A percentile compares a stretch with the other conserved stretches of the same genome.
Evolutionary conservation across 2,888 invertebrate genomes (phyloP).

Genomic region (Drosophila helvetica): DNA sequence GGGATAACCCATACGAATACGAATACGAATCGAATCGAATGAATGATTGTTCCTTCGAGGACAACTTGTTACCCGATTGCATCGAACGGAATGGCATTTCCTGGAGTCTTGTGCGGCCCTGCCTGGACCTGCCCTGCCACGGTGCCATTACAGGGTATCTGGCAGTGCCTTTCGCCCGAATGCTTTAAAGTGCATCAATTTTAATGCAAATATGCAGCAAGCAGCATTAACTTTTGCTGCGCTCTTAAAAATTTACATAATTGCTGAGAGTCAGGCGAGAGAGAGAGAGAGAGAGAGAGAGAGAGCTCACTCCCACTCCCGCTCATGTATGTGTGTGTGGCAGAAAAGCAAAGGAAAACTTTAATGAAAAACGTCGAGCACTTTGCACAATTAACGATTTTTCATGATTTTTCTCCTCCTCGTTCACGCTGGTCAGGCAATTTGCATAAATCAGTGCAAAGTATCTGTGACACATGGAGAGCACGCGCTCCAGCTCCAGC

Average conservation of each 20-base stretch:
- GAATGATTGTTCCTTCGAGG: no score
- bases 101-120: no score
- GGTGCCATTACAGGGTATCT: constrained; percentile 1
- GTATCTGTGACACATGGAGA: constrained; percentile 71
- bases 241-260: constrained; percentile 71
- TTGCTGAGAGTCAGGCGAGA: constrained; percentile 55
- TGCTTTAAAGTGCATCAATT: constrained; percentile 72
- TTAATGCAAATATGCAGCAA: constrained; percentile 71
- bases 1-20: not conserved
- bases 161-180: constrained; percentile 33
- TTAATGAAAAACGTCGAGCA: constrained; percentile 64
- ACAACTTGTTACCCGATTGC: not conserved
- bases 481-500: constrained; percentile 36
- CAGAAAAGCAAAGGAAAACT: constrained; percentile 19
- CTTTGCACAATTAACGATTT: constrained; percentile 75
- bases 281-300: constrained; percentile 1
- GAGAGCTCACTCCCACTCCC: not conserved
- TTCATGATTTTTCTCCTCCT: constrained; percentile 59
- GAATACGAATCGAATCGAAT: no score
- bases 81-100: not conserved
- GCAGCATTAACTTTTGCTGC: constrained; percentile 67
- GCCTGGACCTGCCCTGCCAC: no score
- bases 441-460: constrained; percentile 77
- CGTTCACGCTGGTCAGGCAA: constrained; percentile 56
- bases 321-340: constrained; percentile 10